Evolutionary conservation across 2,888 invertebrate species (phyloP).

Genomic region (Parnassius mnemosyne): DNA sequence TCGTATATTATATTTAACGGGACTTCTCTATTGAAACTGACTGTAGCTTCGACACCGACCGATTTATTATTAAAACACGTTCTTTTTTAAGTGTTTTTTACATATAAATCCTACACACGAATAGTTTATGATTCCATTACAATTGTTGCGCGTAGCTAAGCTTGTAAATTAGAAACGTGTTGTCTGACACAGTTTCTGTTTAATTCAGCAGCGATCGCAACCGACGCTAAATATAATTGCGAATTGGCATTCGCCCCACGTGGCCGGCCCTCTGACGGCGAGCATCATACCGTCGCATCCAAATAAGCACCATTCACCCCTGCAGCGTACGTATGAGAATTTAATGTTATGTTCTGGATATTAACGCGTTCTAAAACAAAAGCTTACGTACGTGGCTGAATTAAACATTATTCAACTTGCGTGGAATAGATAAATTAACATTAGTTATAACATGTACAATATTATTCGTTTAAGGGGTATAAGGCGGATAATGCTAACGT

Average conservation of each 20-base stretch:
- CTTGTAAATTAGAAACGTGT: slow-evolving; percentile 15
- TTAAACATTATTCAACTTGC: slow-evolving; percentile 37
- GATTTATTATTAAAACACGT: no score
- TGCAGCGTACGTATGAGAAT: slow-evolving; percentile 66
- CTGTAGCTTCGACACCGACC: no score
- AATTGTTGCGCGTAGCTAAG: slow-evolving; percentile 2
- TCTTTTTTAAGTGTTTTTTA: no score
- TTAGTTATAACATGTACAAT: neutral
- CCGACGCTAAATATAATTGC: slow-evolving; percentile 65
- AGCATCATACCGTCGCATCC: slow-evolving; percentile 56
- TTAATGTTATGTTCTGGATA: slow-evolving; percentile 55
- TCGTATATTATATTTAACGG: no score
- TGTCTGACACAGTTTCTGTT: slow-evolving; percentile 61
- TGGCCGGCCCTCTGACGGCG: slow-evolving; percentile 49
- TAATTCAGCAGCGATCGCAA: slow-evolving; percentile 61
- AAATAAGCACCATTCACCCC: slow-evolving; percentile 62
- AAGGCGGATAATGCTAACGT: no score
- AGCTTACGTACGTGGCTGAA: slow-evolving; percentile 40
- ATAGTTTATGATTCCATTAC: slow-evolving; percentile 1
- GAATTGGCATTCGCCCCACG: slow-evolving; percentile 63
- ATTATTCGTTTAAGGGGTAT: no score
- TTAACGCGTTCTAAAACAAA: slow-evolving; percentile 54
- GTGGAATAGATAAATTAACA: slow-evolving; percentile 34
- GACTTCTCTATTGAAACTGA: no score
- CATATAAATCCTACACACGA: no score